These are phyloP conservation scores for Callipepla squamata DNA, from an alignment of 2,113 vertebrate species.

Conservation along the genomic window DNA sequence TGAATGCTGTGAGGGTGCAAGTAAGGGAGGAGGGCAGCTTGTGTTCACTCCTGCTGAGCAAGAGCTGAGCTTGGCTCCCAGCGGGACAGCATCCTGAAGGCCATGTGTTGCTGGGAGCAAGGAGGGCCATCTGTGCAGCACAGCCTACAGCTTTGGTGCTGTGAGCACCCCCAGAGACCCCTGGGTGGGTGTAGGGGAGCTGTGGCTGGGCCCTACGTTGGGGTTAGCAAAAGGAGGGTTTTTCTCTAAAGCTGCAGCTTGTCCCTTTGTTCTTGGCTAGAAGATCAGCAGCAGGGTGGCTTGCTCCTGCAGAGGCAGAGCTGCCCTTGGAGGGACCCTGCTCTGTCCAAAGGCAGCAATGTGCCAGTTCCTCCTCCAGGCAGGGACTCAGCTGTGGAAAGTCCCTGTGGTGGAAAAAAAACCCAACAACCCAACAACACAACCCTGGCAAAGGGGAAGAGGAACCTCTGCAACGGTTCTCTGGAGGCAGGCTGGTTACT, in stretches of 20 bases:
- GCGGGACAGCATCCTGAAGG: background rate
- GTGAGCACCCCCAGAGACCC: background rate
- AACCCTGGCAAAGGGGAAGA: conserved; percentile 35
- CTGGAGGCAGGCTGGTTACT: background rate
- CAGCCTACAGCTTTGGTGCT: background rate
- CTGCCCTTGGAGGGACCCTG: background rate
- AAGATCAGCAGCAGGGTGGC: background rate
- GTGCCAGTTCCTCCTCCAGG: background rate
- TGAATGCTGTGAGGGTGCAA: background rate
- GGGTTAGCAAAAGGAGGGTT: background rate
- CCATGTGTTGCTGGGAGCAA: background rate
- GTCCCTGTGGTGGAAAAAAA: conserved; percentile 18
- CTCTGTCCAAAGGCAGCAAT: background rate
- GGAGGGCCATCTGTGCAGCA: background rate
- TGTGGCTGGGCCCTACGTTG: background rate
- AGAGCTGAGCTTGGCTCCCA: background rate
- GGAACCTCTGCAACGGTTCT: background rate
- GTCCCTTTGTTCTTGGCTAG: background rate
- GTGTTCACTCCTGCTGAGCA: background rate
- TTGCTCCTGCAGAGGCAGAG: background rate
- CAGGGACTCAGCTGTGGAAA: background rate
- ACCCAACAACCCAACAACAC: background rate
- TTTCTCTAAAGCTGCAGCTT: background rate
- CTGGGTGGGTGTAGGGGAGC: background rate
- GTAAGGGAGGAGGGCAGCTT: background rate